A percentile compares a stretch with the other conserved stretches of the same genome.
Evolutionary conservation across 2,888 invertebrate species (phyloP).

Genomic region (Drosophila mulleri): DNA sequence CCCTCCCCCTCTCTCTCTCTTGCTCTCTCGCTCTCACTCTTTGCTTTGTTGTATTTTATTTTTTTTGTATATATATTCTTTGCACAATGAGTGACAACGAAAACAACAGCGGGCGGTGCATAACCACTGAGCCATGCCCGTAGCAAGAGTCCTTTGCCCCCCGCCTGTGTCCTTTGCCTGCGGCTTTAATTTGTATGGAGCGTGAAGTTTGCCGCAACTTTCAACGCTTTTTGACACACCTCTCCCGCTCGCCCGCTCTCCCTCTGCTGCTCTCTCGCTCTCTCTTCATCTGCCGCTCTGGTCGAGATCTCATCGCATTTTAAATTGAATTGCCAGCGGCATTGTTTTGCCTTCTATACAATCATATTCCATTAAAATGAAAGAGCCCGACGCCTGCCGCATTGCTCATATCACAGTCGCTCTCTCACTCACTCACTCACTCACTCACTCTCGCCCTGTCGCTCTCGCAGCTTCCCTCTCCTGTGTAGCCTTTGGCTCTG

Average conservation of each 20-base stretch:
- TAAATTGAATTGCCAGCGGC: conserved; percentile 83
- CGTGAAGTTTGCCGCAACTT: conserved; percentile 79
- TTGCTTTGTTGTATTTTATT: conserved; percentile 26
- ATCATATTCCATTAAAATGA: conserved; percentile 83
- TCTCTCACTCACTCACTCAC: conserved; percentile 9
- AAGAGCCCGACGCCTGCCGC: conserved; percentile 35
- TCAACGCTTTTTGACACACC: conserved; percentile 56
- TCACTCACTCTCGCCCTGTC: conserved; percentile 14
- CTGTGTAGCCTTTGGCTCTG: conserved; percentile 57
- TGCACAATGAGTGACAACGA: conserved; percentile 79
- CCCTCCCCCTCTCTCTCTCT: conserved; percentile 3
- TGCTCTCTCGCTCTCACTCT: neutral
- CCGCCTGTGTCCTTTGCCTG: conserved; percentile 52
- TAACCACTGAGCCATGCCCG: conserved; percentile 56
- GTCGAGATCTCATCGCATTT: conserved; percentile 71
- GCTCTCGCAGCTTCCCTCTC: conserved; percentile 12
- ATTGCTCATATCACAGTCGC: conserved; percentile 73
- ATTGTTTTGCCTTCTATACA: conserved; percentile 84
- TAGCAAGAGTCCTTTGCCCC: conserved; percentile 25
- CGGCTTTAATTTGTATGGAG: conserved; percentile 76
- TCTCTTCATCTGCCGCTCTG: neutral
- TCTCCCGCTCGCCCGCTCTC: conserved; percentile 7
- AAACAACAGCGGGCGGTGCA: conserved; percentile 79
- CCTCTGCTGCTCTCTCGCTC: neutral
- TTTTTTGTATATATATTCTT: conserved; percentile 31